These are phyloP conservation scores for Sander lucioperca DNA, from an alignment of 2,113 vertebrate genomes.

Conservation along the genomic window DNA sequence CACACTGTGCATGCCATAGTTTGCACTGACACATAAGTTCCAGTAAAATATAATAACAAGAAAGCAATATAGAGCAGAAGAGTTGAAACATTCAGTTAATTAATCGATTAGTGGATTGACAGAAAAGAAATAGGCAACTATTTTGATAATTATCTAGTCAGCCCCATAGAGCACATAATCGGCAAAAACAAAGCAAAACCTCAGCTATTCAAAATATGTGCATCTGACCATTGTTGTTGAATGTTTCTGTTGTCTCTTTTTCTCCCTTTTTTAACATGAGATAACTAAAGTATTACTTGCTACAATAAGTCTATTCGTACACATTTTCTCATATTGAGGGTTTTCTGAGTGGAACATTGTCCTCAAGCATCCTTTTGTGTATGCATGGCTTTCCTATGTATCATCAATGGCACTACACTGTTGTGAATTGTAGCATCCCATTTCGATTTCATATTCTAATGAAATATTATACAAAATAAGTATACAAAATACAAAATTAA, in stretches of 20 bases:
- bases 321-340: neutral
- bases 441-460: neutral
- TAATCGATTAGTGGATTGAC: neutral
- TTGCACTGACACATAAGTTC: slow-evolving; percentile 6
- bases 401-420: neutral
- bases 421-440: neutral
- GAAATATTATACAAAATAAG: neutral
- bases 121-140: neutral
- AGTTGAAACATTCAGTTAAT: neutral
- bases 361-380: neutral
- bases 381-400: neutral
- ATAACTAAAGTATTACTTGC: neutral
- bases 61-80: neutral
- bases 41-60: neutral
- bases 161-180: neutral
- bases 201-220: neutral
- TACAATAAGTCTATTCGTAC: neutral
- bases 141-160: neutral
- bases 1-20: neutral
- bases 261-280: neutral
- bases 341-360: neutral
- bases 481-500: neutral
- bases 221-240: neutral
- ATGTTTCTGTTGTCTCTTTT: neutral
- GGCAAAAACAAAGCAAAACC: neutral